Conservation (phyloP, 2,113 vertebrate species). For the Phocoena sinus region DNA sequence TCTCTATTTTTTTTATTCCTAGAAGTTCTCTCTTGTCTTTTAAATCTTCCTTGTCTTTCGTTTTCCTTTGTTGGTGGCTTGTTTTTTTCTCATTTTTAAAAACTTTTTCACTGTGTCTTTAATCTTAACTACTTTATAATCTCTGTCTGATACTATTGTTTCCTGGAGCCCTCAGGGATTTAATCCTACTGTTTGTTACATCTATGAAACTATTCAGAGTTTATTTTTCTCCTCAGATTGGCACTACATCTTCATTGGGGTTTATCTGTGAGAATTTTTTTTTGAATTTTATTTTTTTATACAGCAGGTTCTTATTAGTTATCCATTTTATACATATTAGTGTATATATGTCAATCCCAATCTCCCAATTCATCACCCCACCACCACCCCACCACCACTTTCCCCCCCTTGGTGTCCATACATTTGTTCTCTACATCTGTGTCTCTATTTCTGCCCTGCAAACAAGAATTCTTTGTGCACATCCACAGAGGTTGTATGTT, state of each 20-base stretch:
- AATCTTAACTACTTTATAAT: background rate
- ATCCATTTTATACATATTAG: too few relatives aligned
- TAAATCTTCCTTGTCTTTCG: background rate
- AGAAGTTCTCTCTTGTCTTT: background rate
- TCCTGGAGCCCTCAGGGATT: background rate
- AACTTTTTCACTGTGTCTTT: background rate
- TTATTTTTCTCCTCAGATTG: background rate
- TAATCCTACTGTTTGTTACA: background rate
- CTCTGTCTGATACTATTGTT: background rate
- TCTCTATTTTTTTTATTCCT: background rate
- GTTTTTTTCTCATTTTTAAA: background rate
- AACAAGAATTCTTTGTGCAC: background rate
- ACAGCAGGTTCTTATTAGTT: too few relatives aligned
- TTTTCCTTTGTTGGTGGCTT: background rate
- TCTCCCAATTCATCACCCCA: too few relatives aligned
- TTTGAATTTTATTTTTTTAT: too few relatives aligned
- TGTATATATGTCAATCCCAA: too few relatives aligned
- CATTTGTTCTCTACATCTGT: too few relatives aligned
- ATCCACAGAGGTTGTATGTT: background rate
- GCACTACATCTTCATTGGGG: background rate
- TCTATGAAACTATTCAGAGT: background rate
- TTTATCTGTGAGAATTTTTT: background rate
- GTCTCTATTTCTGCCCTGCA: too few relatives aligned
- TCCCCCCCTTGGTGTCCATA: too few relatives aligned
- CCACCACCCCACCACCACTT: too few relatives aligned